Percentiles rank a stretch among this genome's conserved stretches.
These are phyloP conservation scores for Chrosomus eos DNA, from an alignment of 2,797 vertebrate species.

Conservation along the genomic window DNA sequence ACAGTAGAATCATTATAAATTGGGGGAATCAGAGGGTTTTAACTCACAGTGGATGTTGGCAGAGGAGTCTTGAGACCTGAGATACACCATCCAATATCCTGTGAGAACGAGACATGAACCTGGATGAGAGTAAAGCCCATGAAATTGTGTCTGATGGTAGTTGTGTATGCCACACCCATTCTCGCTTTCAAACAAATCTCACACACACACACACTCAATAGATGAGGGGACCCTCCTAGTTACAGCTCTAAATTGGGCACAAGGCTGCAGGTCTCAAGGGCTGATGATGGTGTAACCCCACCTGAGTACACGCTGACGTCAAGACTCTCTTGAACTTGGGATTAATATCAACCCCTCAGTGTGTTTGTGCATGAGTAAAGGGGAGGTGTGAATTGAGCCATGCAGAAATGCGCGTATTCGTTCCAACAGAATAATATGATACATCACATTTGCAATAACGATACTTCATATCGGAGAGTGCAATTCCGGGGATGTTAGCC, in stretches of 20 bases:
- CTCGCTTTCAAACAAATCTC: background rate
- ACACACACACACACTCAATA: slow-evolving; percentile 26
- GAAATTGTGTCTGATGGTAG: background rate
- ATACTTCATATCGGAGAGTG: background rate
- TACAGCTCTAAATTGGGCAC: slow-evolving; percentile 55
- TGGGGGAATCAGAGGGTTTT: slow-evolving; percentile 3
- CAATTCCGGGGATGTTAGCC: slow-evolving; percentile 40
- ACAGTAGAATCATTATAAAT: background rate
- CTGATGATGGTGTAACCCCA: slow-evolving; percentile 37
- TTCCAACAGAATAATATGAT: background rate
- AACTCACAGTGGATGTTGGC: slow-evolving; percentile 44
- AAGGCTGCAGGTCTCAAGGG: slow-evolving; percentile 53
- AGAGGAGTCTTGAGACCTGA: slow-evolving; percentile 11
- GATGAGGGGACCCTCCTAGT: slow-evolving; percentile 53
- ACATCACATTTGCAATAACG: background rate
- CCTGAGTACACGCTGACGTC: slow-evolving; percentile 56
- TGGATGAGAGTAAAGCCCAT: slow-evolving; percentile 1
- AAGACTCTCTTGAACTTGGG: slow-evolving; percentile 50
- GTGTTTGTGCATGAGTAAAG: slow-evolving; percentile 7
- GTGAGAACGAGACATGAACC: background rate
- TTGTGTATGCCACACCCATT: slow-evolving; percentile 24
- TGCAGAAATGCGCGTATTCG: background rate
- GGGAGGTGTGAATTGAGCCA: background rate
- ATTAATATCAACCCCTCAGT: slow-evolving; percentile 47
- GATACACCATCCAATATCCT: slow-evolving; percentile 4